These are phyloP conservation scores for Noturus placidus DNA, from an alignment of 2,113 vertebrate species.

Conservation along the genomic window DNA sequence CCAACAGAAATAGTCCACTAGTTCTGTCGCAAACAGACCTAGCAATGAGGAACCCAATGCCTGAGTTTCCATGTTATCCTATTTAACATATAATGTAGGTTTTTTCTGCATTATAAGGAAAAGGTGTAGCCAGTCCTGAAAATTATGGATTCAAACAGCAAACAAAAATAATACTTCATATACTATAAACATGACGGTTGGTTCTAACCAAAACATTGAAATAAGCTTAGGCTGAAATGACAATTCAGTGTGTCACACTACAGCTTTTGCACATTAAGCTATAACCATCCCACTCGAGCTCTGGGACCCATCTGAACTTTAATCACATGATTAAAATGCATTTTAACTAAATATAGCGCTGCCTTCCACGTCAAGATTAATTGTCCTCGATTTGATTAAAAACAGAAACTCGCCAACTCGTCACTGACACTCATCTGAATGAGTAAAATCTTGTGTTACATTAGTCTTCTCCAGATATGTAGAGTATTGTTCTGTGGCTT, in stretches of 20 bases:
- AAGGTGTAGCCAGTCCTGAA: not conserved
- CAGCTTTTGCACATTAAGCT: not conserved
- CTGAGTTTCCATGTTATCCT: not conserved
- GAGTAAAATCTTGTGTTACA: slow-evolving; percentile 52
- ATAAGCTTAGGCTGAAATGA: not conserved
- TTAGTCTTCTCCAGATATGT: slow-evolving; percentile 39
- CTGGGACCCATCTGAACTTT: not conserved
- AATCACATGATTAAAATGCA: not conserved
- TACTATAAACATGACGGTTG: not conserved
- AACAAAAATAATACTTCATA: not conserved
- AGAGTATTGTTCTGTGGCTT: not conserved
- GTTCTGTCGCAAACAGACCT: not conserved
- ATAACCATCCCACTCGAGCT: not conserved
- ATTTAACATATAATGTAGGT: not conserved
- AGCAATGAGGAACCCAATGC: not conserved
- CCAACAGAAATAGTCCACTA: not conserved
- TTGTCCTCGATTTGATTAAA: slow-evolving; percentile 33
- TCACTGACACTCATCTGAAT: slow-evolving; percentile 55
- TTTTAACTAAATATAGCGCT: slow-evolving; percentile 12
- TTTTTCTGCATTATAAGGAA: not conserved
- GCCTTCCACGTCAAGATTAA: slow-evolving; percentile 6
- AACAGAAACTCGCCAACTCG: slow-evolving; percentile 54
- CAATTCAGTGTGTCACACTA: not conserved
- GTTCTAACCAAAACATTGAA: not conserved
- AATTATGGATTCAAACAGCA: not conserved